phyloP scores from a whole-genome alignment of 2,113 vertebrate genomes.

The Neogobius melanostomus region DNA sequence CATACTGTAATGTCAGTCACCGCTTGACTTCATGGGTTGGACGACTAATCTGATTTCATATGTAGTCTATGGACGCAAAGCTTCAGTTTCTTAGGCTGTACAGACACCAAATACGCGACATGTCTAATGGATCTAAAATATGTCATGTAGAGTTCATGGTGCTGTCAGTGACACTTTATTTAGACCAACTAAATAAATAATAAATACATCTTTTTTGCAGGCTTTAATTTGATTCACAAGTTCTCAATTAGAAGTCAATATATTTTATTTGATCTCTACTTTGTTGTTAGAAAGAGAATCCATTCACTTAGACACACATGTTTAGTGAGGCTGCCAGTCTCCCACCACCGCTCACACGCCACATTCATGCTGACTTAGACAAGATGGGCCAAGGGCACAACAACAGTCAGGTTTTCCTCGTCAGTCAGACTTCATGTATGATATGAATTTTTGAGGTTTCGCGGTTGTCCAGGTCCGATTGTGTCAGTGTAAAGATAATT shows the following conservation, averaged over 20 bases:
- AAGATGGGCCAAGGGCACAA: no score
- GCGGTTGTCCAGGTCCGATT: conserved; percentile 15
- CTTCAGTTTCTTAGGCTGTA: conserved; percentile 36
- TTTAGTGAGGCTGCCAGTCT: no score
- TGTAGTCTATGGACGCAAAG: conserved; percentile 18
- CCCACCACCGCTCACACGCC: no score
- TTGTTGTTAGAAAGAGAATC: no score
- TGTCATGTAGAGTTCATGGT: not conserved
- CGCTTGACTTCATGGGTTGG: conserved; percentile 41
- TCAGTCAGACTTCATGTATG: conserved; percentile 25
- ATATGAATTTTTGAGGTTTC: conserved; percentile 10
- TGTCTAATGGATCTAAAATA: conserved; percentile 5
- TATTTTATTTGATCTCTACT: no score
- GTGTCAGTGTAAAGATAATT: conserved; percentile 8
- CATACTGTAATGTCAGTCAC: conserved; percentile 35
- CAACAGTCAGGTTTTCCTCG: conserved; percentile 21
- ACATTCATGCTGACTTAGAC: no score
- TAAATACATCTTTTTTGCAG: no score
- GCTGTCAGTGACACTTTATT: no score
- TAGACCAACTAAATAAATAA: no score
- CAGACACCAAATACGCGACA: conserved; percentile 13
- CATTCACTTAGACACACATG: no score
- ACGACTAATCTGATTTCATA: conserved; percentile 54
- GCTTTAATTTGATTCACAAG: no score
- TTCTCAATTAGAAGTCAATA: no score